Percentiles rank a stretch among this genome's conserved stretches.
Evolutionary conservation across 2,113 vertebrate species (phyloP).

Genomic region (Andinoacara biseriatus): DNA sequence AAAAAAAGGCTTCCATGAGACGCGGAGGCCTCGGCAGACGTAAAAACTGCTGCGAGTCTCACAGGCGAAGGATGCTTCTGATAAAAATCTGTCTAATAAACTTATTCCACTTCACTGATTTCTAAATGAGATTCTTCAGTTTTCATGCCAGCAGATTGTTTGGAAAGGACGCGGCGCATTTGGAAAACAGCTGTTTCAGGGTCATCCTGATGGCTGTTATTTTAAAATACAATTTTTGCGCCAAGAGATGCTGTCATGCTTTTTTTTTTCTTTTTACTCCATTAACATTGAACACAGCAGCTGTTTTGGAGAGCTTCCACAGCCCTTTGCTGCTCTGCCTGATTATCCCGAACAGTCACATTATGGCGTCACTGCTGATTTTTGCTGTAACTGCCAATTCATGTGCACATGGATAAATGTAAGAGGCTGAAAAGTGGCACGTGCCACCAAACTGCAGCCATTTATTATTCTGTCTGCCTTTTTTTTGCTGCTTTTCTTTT

Average conservation of each 20-base stretch:
- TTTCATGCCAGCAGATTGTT: background rate
- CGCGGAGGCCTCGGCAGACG: too few species aligned
- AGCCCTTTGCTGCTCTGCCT: background rate
- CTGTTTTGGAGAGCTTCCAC: constrained; percentile 6
- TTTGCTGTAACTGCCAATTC: background rate
- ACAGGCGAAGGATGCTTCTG: background rate
- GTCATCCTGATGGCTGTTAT: background rate
- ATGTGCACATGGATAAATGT: background rate
- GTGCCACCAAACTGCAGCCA: background rate
- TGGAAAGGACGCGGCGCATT: background rate
- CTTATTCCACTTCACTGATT: background rate
- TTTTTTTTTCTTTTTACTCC: background rate
- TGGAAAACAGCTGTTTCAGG: background rate
- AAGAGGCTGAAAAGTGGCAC: background rate
- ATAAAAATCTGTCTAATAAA: background rate
- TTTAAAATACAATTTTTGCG: background rate
- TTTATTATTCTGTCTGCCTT: background rate
- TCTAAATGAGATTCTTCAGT: background rate
- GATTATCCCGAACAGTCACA: background rate
- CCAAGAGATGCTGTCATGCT: background rate
- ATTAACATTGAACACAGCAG: background rate
- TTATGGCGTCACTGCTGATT: background rate
- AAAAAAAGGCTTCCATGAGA: too few species aligned
- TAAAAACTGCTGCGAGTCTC: background rate
- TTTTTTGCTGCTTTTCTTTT: background rate